phyloP scores from a whole-genome alignment of 1,140 invertebrate species.

The Brachionus angularis region DNA sequence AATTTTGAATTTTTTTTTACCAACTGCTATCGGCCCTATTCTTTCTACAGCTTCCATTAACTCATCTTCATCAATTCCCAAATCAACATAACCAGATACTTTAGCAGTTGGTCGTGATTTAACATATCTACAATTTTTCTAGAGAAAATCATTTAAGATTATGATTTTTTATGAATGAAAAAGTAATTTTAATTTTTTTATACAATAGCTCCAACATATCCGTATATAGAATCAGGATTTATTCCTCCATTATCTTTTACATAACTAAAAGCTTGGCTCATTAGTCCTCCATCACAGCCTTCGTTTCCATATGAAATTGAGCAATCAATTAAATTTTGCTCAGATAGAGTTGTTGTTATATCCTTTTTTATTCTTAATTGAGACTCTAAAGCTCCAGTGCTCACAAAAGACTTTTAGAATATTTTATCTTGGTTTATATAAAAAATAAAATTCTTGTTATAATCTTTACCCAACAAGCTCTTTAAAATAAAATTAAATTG shows the following conservation, averaged over 20 bases:
- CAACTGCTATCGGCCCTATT: slow-evolving; percentile 37
- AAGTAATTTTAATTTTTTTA: not conserved
- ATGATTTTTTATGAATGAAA: not conserved
- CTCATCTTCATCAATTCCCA: slow-evolving; percentile 29
- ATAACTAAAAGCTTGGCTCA: slow-evolving; percentile 49
- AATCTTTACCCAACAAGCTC: slow-evolving; percentile 40
- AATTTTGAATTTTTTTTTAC: not conserved
- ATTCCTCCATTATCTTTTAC: slow-evolving; percentile 62
- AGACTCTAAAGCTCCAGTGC: slow-evolving; percentile 34
- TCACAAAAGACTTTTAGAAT: slow-evolving; percentile 26
- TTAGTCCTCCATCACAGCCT: slow-evolving; percentile 43
- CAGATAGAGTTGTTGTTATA: slow-evolving; percentile 11
- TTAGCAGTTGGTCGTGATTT: not conserved
- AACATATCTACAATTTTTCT: slow-evolving; percentile 7
- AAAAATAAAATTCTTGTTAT: no score
- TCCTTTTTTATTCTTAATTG: slow-evolving; percentile 1
- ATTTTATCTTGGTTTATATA: no score
- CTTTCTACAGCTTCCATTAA: slow-evolving; percentile 33
- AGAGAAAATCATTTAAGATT: not conserved
- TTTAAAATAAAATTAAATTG: not conserved
- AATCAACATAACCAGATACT: not conserved
- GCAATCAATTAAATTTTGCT: slow-evolving; percentile 44
- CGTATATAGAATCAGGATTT: slow-evolving; percentile 30
- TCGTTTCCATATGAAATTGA: slow-evolving; percentile 34
- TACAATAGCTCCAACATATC: slow-evolving; percentile 15